Evolutionary conservation across 1,140 invertebrate genomes (phyloP), one percentile per base, ranked within the genome.

Genomic region (Homalodisca vitripennis): DNA sequence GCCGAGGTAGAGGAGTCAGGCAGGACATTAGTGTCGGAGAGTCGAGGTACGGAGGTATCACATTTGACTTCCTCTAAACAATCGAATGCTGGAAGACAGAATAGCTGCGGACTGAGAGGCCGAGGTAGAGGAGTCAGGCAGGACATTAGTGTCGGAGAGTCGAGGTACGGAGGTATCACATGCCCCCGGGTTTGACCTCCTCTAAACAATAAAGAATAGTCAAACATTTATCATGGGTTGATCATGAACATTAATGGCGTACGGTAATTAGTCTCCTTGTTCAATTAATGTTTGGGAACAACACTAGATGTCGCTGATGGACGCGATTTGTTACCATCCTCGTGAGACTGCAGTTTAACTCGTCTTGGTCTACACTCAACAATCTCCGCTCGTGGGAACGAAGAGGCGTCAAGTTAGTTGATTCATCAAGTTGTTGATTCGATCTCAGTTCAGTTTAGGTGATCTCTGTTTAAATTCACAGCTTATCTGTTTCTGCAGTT

Each of bases 221-320:
- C 55, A 60, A 60, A 26, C 27, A 60, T 60, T 60, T 60, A 60
- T 60, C 55, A 60, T 27, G 55, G 12, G 14, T 24, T 60, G 55
- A 60, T 60, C 55, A 60, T 24, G 55, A 60, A 26, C 55, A 60
- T 60, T 60, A 60, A 60, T 60, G 55, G 22, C 26, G 55, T 41
- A 17, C 14, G 12, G 55, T 60, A 60, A 60, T 60, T 60, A 60
- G 55, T 60, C 55, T 60, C 55, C 55, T 60, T 60, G 55, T 60
- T 60, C 55, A 60, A 60, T 60, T 60, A 60, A 60, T 60, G 55
- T 60, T 60, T 60, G 55, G 55, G 55, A 60, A 60, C 55, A 60
- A 29, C 55, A 22, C 55, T 13, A 60, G 55, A 30, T 60, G 55
- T 60, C 55, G 55, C 26, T 60, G 55, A 60, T 60, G 55, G 55